Conservation (phyloP, 2,797 vertebrate genomes). For the Anas flavirostris region DNA sequence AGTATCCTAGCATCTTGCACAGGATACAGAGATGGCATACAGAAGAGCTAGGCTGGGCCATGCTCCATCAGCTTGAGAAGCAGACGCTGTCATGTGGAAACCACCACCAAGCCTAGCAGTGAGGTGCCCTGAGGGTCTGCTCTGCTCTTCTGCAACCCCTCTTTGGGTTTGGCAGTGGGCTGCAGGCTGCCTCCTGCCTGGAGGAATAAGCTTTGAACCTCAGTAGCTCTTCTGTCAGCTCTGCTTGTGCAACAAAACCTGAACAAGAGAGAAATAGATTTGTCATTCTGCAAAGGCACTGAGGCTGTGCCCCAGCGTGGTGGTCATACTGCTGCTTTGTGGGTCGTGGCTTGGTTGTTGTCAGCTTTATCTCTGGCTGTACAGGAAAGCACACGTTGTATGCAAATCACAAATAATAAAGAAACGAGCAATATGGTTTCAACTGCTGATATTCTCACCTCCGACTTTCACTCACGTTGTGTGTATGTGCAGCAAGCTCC, state of each 20-base stretch:
- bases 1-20: background rate
- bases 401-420: background rate
- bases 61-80: conserved; percentile 86
- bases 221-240: background rate
- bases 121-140: conserved; percentile 78
- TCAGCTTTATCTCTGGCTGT: background rate
- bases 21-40: background rate
- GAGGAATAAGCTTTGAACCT: background rate
- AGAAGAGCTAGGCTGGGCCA: conserved; percentile 52
- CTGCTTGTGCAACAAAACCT: background rate
- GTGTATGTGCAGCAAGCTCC: background rate
- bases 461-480: background rate
- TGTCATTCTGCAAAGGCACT: background rate
- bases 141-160: background rate
- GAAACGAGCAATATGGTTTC: background rate
- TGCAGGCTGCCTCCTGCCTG: background rate
- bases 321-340: background rate
- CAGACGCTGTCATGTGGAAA: conserved; percentile 82
- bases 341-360: background rate
- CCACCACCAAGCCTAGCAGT: conserved; percentile 84
- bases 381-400: background rate
- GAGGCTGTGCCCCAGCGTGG: fast-evolving
- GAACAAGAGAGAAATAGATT: background rate
- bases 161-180: fast-evolving
- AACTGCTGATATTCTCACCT: background rate